phyloP scores from a whole-genome alignment of 2,888 invertebrate species.

The Tachystola acroxantha region DNA sequence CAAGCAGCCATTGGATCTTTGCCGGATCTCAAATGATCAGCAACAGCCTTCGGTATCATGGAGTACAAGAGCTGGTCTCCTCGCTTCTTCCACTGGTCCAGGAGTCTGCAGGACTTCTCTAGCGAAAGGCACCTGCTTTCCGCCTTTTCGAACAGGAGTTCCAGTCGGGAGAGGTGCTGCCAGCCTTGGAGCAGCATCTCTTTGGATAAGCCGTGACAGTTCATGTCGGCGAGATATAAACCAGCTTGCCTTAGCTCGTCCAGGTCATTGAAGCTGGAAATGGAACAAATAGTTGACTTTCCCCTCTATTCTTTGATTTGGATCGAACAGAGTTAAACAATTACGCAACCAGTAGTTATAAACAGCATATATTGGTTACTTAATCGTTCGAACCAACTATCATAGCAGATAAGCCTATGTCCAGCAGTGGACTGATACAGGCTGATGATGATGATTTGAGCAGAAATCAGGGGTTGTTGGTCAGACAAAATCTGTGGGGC shows the following conservation, averaged over 20 bases:
- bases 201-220: conserved; percentile 89
- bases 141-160: conserved; percentile 89
- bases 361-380: too few species aligned
- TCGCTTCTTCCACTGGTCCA: conserved; percentile 91
- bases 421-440: too few species aligned
- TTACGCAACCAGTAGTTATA: too few species aligned
- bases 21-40: conserved; percentile 87
- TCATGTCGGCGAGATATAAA: conserved; percentile 89
- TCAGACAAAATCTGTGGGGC: too few species aligned
- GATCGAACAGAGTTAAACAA: too few species aligned
- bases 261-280: conserved; percentile 86
- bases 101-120: conserved; percentile 85
- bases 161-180: conserved; percentile 89
- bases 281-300: background rate
- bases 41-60: conserved; percentile 93
- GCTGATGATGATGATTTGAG: too few species aligned
- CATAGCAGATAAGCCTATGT: too few species aligned
- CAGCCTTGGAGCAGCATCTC: conserved; percentile 91
- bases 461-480: too few species aligned
- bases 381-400: too few species aligned
- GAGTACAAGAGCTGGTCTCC: conserved; percentile 93
- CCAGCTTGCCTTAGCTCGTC: conserved; percentile 90
- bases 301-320: too few species aligned
- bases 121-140: conserved; percentile 88
- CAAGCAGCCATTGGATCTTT: conserved; percentile 88